These are phyloP conservation scores for Eupsittula cactorum DNA, from an alignment of 2,113 vertebrate genomes.

Conservation along the genomic window DNA sequence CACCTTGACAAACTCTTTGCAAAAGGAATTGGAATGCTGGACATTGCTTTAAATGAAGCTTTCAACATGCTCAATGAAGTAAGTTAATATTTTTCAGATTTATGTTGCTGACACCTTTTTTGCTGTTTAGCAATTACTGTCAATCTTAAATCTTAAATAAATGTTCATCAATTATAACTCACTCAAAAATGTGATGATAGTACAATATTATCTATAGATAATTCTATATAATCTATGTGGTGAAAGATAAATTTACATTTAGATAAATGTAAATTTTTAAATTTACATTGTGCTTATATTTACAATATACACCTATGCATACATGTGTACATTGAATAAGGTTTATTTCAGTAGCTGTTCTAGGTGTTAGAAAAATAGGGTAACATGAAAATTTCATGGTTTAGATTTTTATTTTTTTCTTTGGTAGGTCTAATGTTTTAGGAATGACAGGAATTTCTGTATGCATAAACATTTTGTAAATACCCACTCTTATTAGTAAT, in stretches of 20 bases:
- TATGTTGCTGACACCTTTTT: background rate
- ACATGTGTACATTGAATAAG: background rate
- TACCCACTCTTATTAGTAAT: background rate
- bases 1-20: constrained; percentile 94
- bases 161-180: background rate
- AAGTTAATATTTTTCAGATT: constrained; percentile 64
- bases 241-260: background rate
- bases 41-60: constrained; percentile 91
- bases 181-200: background rate
- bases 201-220: background rate
- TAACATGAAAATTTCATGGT: background rate
- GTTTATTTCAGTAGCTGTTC: background rate
- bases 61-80: constrained; percentile 93
- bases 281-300: background rate
- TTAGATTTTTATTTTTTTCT: background rate
- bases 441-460: background rate
- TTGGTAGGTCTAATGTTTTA: background rate
- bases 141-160: background rate
- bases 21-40: constrained; percentile 96
- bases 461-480: background rate
- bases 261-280: background rate
- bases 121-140: background rate
- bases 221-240: background rate
- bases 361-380: background rate
- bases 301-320: background rate